phyloP scores from a whole-genome alignment of 2,797 vertebrate species.

The Loriculus beryllinus region DNA sequence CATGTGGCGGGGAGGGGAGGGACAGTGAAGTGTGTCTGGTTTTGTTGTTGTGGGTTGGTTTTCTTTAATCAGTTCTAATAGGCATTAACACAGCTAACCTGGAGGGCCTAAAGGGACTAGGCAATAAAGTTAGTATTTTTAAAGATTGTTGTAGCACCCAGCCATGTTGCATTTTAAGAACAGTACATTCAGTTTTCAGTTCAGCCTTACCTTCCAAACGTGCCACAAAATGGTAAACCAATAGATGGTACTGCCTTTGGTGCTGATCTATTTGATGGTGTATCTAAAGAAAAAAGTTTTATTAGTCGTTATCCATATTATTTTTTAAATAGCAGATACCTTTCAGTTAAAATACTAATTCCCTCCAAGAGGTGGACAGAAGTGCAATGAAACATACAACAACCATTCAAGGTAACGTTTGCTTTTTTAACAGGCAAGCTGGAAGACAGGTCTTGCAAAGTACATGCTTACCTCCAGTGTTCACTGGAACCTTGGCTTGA shows the following conservation, averaged over 20 bases:
- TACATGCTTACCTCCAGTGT: conserved; percentile 62
- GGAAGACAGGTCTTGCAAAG: not conserved
- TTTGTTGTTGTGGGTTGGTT: not conserved
- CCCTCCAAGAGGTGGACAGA: not conserved
- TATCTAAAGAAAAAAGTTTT: conserved; percentile 33
- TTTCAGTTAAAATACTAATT: not conserved
- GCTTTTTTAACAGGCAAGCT: not conserved
- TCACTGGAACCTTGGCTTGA: conserved; percentile 40
- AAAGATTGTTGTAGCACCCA: not conserved
- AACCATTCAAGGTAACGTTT: not conserved
- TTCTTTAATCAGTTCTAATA: not conserved
- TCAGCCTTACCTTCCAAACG: conserved; percentile 66
- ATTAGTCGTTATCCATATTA: not conserved
- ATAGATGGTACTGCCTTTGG: conserved; percentile 69
- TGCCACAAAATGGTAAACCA: conserved; percentile 61
- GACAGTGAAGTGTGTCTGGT: not conserved
- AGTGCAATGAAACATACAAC: not conserved
- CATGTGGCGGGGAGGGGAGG: not conserved
- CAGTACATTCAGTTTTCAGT: not conserved
- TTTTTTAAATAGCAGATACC: not conserved
- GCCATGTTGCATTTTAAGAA: not conserved
- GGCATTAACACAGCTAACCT: not conserved
- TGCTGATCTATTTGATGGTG: conserved; percentile 40
- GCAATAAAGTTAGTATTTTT: not conserved
- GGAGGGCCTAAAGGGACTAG: not conserved